Conservation (phyloP, 2,888 invertebrate genomes). For the Ypsolopha scabrella region DNA sequence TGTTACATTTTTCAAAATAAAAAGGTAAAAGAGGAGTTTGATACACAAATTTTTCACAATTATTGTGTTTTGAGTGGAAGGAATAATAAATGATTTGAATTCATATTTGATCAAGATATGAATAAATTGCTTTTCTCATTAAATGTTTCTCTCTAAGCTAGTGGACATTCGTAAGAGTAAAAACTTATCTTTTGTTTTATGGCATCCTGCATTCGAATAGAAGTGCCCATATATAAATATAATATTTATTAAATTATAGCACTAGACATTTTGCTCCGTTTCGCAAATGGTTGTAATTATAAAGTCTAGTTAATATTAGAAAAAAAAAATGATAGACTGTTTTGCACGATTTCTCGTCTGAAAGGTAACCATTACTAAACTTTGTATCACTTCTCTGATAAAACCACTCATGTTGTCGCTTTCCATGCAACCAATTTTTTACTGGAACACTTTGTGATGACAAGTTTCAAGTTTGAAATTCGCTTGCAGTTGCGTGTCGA, state of each 20-base stretch:
- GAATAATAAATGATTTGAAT: too few relatives aligned
- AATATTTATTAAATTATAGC: slow-evolving; percentile 41
- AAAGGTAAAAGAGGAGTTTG: too few relatives aligned
- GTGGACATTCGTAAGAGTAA: not conserved
- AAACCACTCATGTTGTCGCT: slow-evolving; percentile 25
- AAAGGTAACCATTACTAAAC: slow-evolving; percentile 14
- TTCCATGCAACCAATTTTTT: slow-evolving; percentile 22
- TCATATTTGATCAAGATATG: too few relatives aligned
- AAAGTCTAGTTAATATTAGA: slow-evolving; percentile 48
- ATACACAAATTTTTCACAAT: too few relatives aligned
- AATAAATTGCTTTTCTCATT: too few relatives aligned
- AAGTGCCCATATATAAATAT: slow-evolving; percentile 45
- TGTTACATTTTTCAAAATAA: not conserved
- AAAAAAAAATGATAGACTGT: slow-evolving; percentile 56
- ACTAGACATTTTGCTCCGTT: slow-evolving; percentile 63
- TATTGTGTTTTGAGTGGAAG: too few relatives aligned
- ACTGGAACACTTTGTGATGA: slow-evolving; percentile 46
- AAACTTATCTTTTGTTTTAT: slow-evolving; percentile 23
- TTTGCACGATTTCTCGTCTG: slow-evolving; percentile 56
- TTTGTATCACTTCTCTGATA: not conserved
- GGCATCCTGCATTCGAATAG: slow-evolving; percentile 42
- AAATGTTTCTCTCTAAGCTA: not conserved
- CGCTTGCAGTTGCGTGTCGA: slow-evolving; percentile 23
- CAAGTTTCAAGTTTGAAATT: slow-evolving; percentile 29
- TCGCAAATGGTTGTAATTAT: slow-evolving; percentile 66